A percentile compares a stretch with the other conserved stretches of the same genome.
These are phyloP conservation scores for Trichopoda pennipes DNA, from an alignment of 2,888 invertebrate species.

Conservation along the genomic window DNA sequence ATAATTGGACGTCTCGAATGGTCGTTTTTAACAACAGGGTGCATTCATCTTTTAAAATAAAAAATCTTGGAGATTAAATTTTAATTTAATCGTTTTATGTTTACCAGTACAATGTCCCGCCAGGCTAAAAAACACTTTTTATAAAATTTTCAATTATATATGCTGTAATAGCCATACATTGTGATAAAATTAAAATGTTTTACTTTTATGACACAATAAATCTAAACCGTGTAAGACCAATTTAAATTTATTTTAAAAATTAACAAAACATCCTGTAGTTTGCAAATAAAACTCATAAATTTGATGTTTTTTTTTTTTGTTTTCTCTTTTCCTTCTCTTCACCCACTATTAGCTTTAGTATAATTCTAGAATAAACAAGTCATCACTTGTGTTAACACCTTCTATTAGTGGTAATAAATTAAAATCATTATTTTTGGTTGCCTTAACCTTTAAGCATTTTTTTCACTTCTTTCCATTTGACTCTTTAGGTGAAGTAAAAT, in stretches of 20 bases:
- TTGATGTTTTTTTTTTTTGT: neutral
- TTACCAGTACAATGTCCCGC: too few species aligned
- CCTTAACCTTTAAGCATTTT: neutral
- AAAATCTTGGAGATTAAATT: too few species aligned
- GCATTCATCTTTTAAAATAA: too few species aligned
- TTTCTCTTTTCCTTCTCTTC: neutral
- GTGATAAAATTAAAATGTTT: too few species aligned
- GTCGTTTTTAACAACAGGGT: too few species aligned
- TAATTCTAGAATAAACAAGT: slow-evolving; percentile 58
- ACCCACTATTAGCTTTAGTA: slow-evolving; percentile 6
- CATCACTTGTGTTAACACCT: slow-evolving; percentile 67
- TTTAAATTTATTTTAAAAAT: neutral
- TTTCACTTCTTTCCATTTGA: slow-evolving; percentile 27
- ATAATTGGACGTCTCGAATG: too few species aligned
- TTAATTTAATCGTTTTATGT: too few species aligned
- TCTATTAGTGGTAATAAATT: slow-evolving; percentile 65
- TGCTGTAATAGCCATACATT: too few species aligned
- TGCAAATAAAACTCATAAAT: neutral
- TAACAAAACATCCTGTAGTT: neutral
- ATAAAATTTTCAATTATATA: too few species aligned
- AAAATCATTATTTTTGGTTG: slow-evolving; percentile 46
- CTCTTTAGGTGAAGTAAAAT: slow-evolving; percentile 57
- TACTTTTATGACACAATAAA: too few species aligned
- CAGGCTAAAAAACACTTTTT: too few species aligned
- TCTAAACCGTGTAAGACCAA: too few species aligned